Evolutionary conservation across 2,797 vertebrate species (phyloP).

Genomic region (Tenualosa thibaudeaui): DNA sequence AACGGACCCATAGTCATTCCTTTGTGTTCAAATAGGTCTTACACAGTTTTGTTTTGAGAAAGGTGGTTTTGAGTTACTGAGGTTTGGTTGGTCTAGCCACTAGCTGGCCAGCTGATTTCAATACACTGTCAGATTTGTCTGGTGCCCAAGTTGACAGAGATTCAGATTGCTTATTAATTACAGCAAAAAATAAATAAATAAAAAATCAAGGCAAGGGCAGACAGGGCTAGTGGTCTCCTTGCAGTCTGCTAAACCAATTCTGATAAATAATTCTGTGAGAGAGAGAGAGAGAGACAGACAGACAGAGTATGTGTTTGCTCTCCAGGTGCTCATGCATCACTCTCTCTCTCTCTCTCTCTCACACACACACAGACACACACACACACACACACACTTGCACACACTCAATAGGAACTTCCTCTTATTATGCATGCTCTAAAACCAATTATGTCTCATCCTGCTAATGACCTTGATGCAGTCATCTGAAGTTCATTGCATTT

Average conservation of each 20-base stretch:
- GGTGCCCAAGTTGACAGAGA: no score
- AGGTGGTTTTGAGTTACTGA: no score
- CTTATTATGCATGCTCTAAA: not conserved
- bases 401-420: not conserved
- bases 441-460: not conserved
- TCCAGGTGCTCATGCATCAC: not conserved
- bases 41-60: not conserved
- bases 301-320: not conserved
- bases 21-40: not conserved
- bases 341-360: no score
- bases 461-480: not conserved
- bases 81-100: no score
- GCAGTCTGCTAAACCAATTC: not conserved
- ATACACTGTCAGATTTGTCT: no score
- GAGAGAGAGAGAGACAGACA: not conserved
- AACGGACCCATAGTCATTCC: not conserved
- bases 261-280: not conserved
- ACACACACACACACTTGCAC: not conserved
- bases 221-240: not conserved
- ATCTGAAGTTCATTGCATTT: not conserved
- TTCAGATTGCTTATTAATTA: no score
- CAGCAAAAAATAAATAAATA: no score
- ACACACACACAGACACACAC: not conserved
- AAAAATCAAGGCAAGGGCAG: not conserved
- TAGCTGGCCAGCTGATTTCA: no score